Evolutionary conservation across 2,113 vertebrate genomes (phyloP).

Genomic region (human (Homo sapiens)): DNA sequence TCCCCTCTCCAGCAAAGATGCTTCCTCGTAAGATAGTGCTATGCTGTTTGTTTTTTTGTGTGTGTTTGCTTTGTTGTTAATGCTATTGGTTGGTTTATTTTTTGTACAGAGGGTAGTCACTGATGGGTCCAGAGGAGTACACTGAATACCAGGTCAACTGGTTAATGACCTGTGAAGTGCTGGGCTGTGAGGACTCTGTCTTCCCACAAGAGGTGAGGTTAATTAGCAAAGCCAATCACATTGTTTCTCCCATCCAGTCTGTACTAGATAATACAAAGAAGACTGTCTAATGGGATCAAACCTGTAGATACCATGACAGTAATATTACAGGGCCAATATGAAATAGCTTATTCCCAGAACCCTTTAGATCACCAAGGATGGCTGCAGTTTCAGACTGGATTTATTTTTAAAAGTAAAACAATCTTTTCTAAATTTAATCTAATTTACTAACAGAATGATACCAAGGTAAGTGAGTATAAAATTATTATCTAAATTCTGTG

Average conservation of each 20-base stretch:
- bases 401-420: conserved; percentile 21
- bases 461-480: neutral
- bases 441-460: neutral
- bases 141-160: neutral
- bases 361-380: neutral
- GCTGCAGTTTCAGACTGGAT: neutral
- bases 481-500: neutral
- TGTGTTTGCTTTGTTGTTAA: neutral
- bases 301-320: neutral
- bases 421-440: neutral
- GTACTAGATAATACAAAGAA: neutral
- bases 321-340: neutral
- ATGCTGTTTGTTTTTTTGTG: neutral
- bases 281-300: neutral
- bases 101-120: neutral
- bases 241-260: neutral
- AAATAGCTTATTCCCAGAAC: neutral
- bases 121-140: neutral
- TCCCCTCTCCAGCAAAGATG: neutral
- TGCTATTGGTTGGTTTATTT: neutral
- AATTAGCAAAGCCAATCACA: neutral
- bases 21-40: neutral
- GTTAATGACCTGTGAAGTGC: neutral
- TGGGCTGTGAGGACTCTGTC: neutral
- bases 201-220: neutral